phyloP scores from a whole-genome alignment of 2,888 invertebrate genomes.

The Leptothorax acervorum region DNA sequence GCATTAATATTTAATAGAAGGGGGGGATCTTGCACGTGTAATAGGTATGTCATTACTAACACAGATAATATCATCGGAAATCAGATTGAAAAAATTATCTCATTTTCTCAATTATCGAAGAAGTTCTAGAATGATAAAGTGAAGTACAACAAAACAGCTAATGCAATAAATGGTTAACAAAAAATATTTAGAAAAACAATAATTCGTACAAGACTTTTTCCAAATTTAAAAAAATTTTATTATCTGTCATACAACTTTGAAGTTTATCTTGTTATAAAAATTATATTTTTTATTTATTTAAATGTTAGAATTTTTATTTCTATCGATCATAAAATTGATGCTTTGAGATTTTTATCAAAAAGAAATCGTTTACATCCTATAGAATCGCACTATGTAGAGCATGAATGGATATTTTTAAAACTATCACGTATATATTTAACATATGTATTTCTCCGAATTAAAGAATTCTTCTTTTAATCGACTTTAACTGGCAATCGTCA shows the following conservation, averaged over 20 bases:
- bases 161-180: background rate
- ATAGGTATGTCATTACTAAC: background rate
- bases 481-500: too few relatives aligned
- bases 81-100: background rate
- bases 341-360: background rate
- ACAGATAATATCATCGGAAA: background rate
- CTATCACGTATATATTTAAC: background rate
- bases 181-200: background rate
- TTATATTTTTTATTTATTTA: background rate
- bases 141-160: background rate
- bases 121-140: background rate
- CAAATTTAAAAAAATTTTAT: background rate
- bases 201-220: background rate
- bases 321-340: background rate
- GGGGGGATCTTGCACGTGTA: too few relatives aligned
- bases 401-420: background rate
- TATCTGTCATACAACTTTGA: background rate
- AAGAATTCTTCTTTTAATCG: too few relatives aligned
- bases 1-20: background rate
- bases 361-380: background rate
- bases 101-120: background rate
- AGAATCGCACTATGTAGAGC: background rate
- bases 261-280: background rate
- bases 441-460: too few relatives aligned
- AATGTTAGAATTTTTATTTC: background rate